Base-by-base conservation (phyloP, 2,888 invertebrate species). In the Autographa pulchrina region DNA sequence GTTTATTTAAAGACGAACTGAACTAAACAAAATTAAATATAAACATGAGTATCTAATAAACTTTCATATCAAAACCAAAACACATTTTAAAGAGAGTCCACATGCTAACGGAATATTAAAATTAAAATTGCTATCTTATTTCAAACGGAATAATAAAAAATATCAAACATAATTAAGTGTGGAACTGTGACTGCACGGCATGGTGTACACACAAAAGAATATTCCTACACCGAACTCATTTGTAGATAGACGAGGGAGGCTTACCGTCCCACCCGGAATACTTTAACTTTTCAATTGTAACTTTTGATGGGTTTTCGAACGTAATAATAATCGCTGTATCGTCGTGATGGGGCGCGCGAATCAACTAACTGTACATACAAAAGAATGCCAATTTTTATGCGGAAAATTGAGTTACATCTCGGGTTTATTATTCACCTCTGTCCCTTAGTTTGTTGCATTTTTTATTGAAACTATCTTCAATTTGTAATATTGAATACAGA, bases 261-360 rank as follows among this genome's bases (percentile, higher is more conserved):
- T 90, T 89, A 91, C 68, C 90, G 91, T 92, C 92, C 94, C 94
- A 86, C 90, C 87, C 92, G 94, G 95, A 91, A 94, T 95, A 94
- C 96, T 95, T 95, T 96, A 96, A 95, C 95, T 96, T 95, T 96
- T 96, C 96, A 96, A 96, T 96, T 96, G 95, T 94, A 95, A 96
- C 95, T 96, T 96, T 94, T 95, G 96, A 95, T 96, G 95, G 95
- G 94, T 95, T 95, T 95, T 93, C 94, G 93, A 95, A 95, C 93
- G 94, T 93, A 95, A 95, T 95, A 95, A 96, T 95, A 96, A 95
- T 95, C 94, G 94, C 88, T 90, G 90, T 92, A 94, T 94, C 91
- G 92, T 86, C 81, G 87, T 89, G 91, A 91, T 93, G 92, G 95
- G 94, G 95, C 89, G 93, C 88, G 89, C 88, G 91, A 92, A 92